Conservation (phyloP, 2,888 invertebrate genomes). For the Coenonympha glycerion region DNA sequence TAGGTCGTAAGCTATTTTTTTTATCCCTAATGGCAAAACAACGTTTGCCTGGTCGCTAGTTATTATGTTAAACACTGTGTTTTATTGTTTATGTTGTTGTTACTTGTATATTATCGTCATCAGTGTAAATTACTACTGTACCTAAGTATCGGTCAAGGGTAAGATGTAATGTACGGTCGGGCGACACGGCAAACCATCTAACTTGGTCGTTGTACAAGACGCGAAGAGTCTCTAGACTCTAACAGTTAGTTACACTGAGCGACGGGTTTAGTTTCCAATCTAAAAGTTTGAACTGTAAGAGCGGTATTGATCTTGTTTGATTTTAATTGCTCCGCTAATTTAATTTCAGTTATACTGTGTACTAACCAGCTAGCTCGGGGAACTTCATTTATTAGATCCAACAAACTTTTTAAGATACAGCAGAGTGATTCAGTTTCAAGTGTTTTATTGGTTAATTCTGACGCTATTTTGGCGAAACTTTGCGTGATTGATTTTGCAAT, state of each 20-base stretch:
- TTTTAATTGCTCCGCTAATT: constrained; percentile 25
- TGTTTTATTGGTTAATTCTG: constrained; percentile 1
- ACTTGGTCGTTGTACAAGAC: constrained; percentile 6
- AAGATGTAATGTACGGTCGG: constrained; percentile 54
- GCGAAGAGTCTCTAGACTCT: constrained; percentile 5
- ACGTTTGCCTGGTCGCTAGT: no score
- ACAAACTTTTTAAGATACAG: constrained; percentile 9
- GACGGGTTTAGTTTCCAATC: constrained; percentile 28
- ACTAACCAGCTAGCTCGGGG: constrained; percentile 9
- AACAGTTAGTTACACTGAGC: no score
- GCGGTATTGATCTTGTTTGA: constrained; percentile 24
- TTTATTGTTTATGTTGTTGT: constrained; percentile 12
- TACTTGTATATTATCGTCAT: constrained; percentile 36
- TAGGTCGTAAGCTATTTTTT: no score
- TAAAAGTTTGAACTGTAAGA: constrained; percentile 25
- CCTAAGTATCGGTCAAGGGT: constrained; percentile 62
- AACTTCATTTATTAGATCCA: constrained; percentile 18
- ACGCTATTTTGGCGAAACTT: background rate
- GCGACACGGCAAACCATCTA: constrained; percentile 44
- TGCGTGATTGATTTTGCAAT: no score
- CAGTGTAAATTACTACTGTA: constrained; percentile 42
- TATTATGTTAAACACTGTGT: constrained; percentile 15
- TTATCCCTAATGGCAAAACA: no score
- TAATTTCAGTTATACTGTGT: constrained; percentile 20
- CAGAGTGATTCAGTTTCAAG: constrained; percentile 7